Evolutionary conservation across 2,797 vertebrate species (phyloP).

Genomic region (Macrochelys suwanniensis): DNA sequence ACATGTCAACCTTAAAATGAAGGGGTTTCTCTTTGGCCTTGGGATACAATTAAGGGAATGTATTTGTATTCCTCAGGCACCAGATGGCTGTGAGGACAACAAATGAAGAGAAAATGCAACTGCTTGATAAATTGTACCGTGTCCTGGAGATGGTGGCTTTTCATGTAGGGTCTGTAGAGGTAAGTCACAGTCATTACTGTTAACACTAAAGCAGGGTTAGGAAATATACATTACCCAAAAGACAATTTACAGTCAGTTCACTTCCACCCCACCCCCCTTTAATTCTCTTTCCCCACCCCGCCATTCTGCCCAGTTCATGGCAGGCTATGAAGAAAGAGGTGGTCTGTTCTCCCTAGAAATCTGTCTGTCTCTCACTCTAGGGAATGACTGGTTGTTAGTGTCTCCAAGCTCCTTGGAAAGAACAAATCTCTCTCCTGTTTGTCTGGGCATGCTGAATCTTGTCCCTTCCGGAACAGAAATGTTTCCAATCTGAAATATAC

Average conservation of each 20-base stretch:
- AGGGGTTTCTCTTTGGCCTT: neutral
- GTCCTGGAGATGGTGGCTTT: neutral
- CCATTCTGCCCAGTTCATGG: neutral
- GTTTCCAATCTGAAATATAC: neutral
- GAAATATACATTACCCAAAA: too few species aligned
- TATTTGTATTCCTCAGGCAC: neutral
- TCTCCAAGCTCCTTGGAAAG: neutral
- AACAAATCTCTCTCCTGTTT: neutral
- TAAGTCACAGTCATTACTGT: neutral
- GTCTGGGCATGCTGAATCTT: neutral
- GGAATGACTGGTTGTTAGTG: neutral
- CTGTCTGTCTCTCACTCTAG: neutral
- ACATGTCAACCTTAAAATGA: neutral
- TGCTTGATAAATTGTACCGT: neutral
- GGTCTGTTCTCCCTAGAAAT: neutral
- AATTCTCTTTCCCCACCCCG: neutral
- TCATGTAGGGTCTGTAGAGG: neutral
- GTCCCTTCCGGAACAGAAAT: neutral
- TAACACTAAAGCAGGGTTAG: too few species aligned
- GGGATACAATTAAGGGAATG: neutral
- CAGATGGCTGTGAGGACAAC: neutral
- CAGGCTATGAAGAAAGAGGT: neutral
- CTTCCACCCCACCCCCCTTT: neutral
- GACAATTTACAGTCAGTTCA: neutral
- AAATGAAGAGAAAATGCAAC: neutral